Base-by-base conservation (phyloP, 1,140 invertebrate genomes). In the Drosophila kepulauana region DNA sequence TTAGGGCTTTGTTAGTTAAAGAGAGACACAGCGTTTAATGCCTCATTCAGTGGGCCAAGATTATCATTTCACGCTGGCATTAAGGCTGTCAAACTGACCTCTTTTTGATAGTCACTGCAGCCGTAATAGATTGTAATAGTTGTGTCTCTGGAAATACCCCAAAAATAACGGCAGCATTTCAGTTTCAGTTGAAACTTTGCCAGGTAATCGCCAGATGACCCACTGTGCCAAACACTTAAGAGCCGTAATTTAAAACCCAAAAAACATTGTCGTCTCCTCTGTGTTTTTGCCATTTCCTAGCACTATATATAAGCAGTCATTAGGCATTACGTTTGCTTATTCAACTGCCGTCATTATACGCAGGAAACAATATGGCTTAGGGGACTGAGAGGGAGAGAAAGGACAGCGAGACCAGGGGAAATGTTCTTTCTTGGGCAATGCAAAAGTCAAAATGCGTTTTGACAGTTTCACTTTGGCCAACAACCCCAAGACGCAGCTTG, bases 371-470 rank as follows among this genome's bases (percentile, higher is more conserved):
- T 51, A 46, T 43, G 51, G 45, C 30, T 30, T 63, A 35, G 57
- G 15, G 3, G n/a, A 41, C 6, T 46, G 25, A 43, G 20, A 43
- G 20, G 13, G 5, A 16, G 38, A 15, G 10, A 30, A 11, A 43
- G 15, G 5, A 28, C 30, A 65, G 52, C 3, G 48, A n/a, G 16
- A 54, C 35, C 11, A 1, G 1, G 1, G 1, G 15, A 41, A 30
- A 56, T 16, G 11, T 43, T 15, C 43, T 57, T 65, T 45, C 49
- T 52, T 28, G 20, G 13, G 67, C 71, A 66, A 68, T 43, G 61
- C 67, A 61, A 51, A 77, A 82, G 70, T 74, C 70, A 81, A 89
- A 89, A 89, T 84, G 85, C 65, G 75, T 61, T 84, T 61, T 81
- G 82, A 89, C 85, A 88, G 75, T 62, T 69, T 72, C 62, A 68